Percentiles rank a stretch among this genome's conserved stretches.
Evolutionary conservation across 2,888 invertebrate genomes (phyloP).

Genomic region (Carpatolechia fugitivella): DNA sequence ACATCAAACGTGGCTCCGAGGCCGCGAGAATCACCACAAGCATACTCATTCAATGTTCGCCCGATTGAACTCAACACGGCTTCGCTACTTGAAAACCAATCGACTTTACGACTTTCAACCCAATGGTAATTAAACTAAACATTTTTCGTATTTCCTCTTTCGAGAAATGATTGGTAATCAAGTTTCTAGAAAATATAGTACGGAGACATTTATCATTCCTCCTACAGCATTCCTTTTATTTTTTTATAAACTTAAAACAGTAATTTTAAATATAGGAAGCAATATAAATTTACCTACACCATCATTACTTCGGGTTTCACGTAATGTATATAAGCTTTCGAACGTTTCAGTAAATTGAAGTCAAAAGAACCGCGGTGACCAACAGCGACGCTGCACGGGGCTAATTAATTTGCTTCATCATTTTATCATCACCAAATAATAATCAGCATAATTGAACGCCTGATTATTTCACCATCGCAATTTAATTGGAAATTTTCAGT

Average conservation of each 20-base stretch:
- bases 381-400: neutral
- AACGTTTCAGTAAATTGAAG: neutral
- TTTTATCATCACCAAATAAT: constrained; percentile 6
- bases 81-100: constrained; percentile 10
- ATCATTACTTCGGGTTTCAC: neutral
- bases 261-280: no score
- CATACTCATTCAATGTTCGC: constrained; percentile 5
- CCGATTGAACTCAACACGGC: neutral
- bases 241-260: no score
- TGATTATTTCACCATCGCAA: neutral
- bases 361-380: constrained; percentile 1
- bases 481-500: neutral
- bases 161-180: neutral
- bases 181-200: neutral
- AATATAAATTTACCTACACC: no score
- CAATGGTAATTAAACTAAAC: constrained; percentile 6
- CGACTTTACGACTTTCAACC: constrained; percentile 3
- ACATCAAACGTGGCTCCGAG: neutral
- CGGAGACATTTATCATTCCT: neutral
- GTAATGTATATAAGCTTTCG: no score
- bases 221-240: no score
- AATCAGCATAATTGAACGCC: constrained; percentile 7
- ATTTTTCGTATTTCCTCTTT: constrained; percentile 4
- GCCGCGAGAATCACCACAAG: constrained; percentile 16
- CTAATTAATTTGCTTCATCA: constrained; percentile 2